A percentile compares a stretch with the other conserved stretches of the same genome.
phyloP scores from a whole-genome alignment of 1,140 invertebrate genomes.

The Drosophila orena region DNA sequence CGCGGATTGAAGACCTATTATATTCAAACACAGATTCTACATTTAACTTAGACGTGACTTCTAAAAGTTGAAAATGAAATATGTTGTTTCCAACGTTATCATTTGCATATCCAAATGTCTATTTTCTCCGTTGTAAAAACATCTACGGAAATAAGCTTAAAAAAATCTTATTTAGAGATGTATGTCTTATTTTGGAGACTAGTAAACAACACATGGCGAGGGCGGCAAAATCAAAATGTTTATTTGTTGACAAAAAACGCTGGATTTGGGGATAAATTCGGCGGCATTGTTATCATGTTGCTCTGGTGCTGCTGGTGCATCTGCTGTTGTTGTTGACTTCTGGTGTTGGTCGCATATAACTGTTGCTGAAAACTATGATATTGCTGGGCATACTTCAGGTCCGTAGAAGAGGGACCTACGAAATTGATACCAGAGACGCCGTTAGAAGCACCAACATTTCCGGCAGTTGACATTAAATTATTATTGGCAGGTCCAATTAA shows the following conservation, averaged over 20 bases:
- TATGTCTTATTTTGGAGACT: slow-evolving; percentile 23
- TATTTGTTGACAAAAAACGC: slow-evolving; percentile 78
- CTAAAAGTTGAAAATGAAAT: slow-evolving; percentile 1
- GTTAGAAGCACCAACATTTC: slow-evolving; percentile 71
- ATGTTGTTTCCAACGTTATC: not conserved
- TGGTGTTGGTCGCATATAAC: slow-evolving; percentile 94
- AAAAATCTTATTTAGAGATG: slow-evolving; percentile 18
- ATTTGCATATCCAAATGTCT: slow-evolving; percentile 10
- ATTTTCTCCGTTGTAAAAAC: slow-evolving; percentile 17
- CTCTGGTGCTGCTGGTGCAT: slow-evolving; percentile 44
- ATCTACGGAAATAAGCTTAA: slow-evolving; percentile 22
- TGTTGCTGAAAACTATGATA: slow-evolving; percentile 98
- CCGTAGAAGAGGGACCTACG: slow-evolving; percentile 92
- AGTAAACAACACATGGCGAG: slow-evolving; percentile 17
- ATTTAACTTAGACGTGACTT: not conserved
- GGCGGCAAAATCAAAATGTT: not conserved
- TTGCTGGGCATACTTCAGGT: slow-evolving; percentile 97
- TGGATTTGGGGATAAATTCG: slow-evolving; percentile 70
- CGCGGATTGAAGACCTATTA: not conserved
- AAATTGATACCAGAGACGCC: slow-evolving; percentile 86
- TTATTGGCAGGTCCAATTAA: slow-evolving; percentile 66
- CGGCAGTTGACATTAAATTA: slow-evolving; percentile 86
- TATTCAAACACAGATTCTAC: slow-evolving; percentile 9
- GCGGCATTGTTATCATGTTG: slow-evolving; percentile 78
- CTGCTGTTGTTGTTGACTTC: slow-evolving; percentile 86